Conservation (phyloP, 2,113 vertebrate genomes). For the Gorilla gorilla region DNA sequence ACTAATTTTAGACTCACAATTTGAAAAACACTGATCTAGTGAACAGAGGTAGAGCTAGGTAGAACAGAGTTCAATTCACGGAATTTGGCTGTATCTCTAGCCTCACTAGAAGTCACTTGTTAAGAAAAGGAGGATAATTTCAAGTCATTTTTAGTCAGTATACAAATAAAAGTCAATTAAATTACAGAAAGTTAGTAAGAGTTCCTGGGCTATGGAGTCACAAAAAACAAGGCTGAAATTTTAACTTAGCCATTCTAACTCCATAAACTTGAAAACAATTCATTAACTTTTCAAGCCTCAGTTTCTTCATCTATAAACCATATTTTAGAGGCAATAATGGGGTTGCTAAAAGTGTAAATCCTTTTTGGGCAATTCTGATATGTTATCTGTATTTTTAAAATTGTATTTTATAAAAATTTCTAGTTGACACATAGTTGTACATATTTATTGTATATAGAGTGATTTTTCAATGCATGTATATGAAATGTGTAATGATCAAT, state of each 20-base stretch:
- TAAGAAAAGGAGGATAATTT: conserved; percentile 1
- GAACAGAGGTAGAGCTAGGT: not conserved
- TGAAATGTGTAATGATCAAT: not conserved
- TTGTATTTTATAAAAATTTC: not conserved
- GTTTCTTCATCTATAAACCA: not conserved
- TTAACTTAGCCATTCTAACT: not conserved
- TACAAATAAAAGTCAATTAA: not conserved
- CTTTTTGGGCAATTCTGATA: not conserved
- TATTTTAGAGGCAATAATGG: not conserved
- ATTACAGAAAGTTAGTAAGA: conserved; percentile 4
- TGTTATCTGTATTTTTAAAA: not conserved
- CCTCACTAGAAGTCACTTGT: not conserved
- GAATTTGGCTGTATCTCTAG: not conserved
- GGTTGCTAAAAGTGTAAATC: not conserved
- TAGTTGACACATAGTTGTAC: not conserved
- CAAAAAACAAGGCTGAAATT: not conserved
- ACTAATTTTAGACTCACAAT: not conserved
- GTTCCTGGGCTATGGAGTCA: not conserved
- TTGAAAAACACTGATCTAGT: not conserved
- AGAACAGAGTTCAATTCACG: not conserved
- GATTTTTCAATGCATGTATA: not conserved
- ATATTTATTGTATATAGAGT: not conserved
- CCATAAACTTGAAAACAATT: not conserved
- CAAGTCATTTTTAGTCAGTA: not conserved
- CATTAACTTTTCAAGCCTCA: not conserved